Evolutionary conservation across 2,113 vertebrate genomes (phyloP).

Genomic region (Aegotheles bennettii): DNA sequence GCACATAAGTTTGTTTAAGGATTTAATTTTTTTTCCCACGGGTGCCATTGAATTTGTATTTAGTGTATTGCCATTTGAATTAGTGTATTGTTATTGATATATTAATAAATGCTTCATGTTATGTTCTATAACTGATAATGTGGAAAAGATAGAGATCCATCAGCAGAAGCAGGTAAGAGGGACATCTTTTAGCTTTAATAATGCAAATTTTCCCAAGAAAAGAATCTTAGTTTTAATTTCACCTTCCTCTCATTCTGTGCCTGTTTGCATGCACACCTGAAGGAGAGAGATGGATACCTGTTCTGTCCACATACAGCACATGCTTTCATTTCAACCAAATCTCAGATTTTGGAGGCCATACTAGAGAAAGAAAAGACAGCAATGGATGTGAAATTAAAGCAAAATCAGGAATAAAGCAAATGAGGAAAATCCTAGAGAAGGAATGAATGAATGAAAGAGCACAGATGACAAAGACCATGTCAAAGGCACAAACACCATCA

Average conservation of each 20-base stretch:
- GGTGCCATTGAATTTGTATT: background rate
- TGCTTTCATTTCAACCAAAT: background rate
- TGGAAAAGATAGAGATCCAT: background rate
- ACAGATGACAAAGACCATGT: background rate
- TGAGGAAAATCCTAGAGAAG: background rate
- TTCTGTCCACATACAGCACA: background rate
- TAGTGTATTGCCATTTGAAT: no score
- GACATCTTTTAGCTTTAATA: background rate
- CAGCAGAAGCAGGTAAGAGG: background rate
- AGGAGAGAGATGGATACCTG: background rate
- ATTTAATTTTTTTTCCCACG: background rate
- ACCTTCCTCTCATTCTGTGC: background rate
- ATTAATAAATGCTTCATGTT: background rate
- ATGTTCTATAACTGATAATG: background rate
- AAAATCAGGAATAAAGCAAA: background rate
- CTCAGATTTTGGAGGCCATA: background rate
- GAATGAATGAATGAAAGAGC: background rate
- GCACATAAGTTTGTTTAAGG: background rate
- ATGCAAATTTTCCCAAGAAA: background rate
- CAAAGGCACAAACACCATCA: background rate
- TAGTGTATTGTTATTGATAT: background rate
- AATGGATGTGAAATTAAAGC: background rate
- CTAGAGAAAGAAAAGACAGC: background rate
- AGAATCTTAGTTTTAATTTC: background rate
- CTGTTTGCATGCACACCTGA: background rate